Percentiles rank a stretch among this genome's conserved stretches.
Evolutionary conservation across 2,888 invertebrate genomes (phyloP).

Genomic region (Platerodrilus igneus): DNA sequence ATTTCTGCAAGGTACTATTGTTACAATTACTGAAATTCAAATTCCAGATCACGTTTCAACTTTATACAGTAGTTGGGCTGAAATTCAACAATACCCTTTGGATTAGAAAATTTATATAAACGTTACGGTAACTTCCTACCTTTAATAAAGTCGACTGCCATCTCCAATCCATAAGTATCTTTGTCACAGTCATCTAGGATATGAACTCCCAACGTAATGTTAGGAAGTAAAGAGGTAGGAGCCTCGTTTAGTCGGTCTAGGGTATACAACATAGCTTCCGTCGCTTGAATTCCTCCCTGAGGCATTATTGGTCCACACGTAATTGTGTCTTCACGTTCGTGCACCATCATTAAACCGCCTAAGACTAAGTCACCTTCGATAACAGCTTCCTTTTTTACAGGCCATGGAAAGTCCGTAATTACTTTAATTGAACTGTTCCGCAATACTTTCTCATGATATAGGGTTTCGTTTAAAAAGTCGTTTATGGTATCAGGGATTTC

Average conservation of each 20-base stretch:
- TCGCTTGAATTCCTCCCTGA: conserved; percentile 82
- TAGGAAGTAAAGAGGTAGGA: conserved; percentile 64
- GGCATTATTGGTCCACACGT: conserved; percentile 94
- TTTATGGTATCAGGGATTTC: too few species aligned
- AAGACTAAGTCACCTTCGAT: conserved; percentile 84
- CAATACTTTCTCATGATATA: too few species aligned
- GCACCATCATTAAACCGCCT: conserved; percentile 94
- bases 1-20: too few species aligned
- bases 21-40: too few species aligned
- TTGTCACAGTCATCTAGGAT: conserved; percentile 93
- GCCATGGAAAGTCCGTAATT: conserved; percentile 56
- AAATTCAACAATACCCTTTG: too few species aligned
- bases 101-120: too few species aligned
- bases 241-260: conserved; percentile 73
- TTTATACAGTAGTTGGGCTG: too few species aligned
- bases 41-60: too few species aligned
- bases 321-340: conserved; percentile 81
- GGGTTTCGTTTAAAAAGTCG: too few species aligned
- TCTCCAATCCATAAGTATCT: conserved; percentile 91
- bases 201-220: conserved; percentile 79
- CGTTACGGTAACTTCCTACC: too few species aligned
- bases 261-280: conserved; percentile 90
- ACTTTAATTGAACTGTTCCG: conserved; percentile 16
- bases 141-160: conserved; percentile 95
- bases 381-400: conserved; percentile 79